These are phyloP conservation scores for Speoplatyrhinus poulsoni DNA, from an alignment of 2,113 vertebrate genomes.

Conservation along the genomic window DNA sequence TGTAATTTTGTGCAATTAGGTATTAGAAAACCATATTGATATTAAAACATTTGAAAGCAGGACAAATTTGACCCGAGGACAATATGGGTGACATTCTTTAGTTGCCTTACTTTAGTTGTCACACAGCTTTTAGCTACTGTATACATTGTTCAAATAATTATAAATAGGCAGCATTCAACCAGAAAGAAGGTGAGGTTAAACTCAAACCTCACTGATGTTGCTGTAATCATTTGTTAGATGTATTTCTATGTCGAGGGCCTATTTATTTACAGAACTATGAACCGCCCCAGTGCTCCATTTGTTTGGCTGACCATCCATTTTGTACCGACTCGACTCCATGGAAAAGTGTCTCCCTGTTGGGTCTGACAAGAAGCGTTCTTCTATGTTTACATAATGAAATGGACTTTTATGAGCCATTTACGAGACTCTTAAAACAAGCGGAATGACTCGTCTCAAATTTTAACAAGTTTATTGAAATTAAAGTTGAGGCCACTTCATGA, in stretches of 20 bases:
- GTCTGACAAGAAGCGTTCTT: slow-evolving; percentile 88
- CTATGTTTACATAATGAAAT: slow-evolving; percentile 90
- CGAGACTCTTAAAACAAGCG: slow-evolving; percentile 59
- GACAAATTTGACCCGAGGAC: too few relatives aligned
- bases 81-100: too few relatives aligned
- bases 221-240: too few relatives aligned
- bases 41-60: too few relatives aligned
- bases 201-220: too few relatives aligned
- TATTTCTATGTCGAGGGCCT: slow-evolving; percentile 15
- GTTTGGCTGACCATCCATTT: slow-evolving; percentile 75
- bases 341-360: slow-evolving; percentile 78
- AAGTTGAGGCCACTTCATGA: slow-evolving; percentile 63
- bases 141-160: too few relatives aligned
- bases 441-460: slow-evolving; percentile 63
- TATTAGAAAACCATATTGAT: too few relatives aligned
- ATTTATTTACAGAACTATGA: slow-evolving; percentile 30
- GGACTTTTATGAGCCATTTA: slow-evolving; percentile 78
- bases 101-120: too few relatives aligned
- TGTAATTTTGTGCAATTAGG: too few relatives aligned
- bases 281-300: slow-evolving; percentile 36
- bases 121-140: too few relatives aligned
- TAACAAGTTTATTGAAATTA: slow-evolving; percentile 75
- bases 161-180: too few relatives aligned
- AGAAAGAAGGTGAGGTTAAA: too few relatives aligned
- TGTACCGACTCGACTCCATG: slow-evolving; percentile 74